Evolutionary conservation across 2,113 vertebrate genomes (phyloP), one percentile per base, ranked within the genome.

Genomic region (Passer domesticus): DNA sequence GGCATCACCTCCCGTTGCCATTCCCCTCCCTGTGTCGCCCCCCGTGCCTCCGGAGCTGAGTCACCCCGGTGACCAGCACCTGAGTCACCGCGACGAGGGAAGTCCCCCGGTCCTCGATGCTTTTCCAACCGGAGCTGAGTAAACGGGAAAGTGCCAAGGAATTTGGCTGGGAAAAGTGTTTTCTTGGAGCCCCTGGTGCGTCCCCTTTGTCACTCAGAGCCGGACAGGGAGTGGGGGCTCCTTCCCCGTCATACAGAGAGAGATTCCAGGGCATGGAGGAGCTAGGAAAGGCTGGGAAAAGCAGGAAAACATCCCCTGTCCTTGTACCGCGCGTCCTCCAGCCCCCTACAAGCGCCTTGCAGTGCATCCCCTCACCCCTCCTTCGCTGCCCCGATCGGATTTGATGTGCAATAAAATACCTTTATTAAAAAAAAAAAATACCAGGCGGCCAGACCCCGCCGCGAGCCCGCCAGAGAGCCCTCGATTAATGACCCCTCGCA

Each of bases 61-160:
- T 97, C 97, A 97, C 64, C 15, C 39, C 56, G 25, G 37, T 96
- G 96, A 97, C 59, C 96, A 22, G 4, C 85, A 93, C 88, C 90
- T 97, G 96, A 97, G 91, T 97, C 96, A 97, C 66, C 31, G 21
- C 46, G 2, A 46, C 15, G 9, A 85, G 87, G 93, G 95, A 97
- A 97, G 91, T 92, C 83, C 95, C 92, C 87, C 9, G 0, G 6
- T 7, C 28, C 89, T 56, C 3, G 9, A 35, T 39, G 75, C 87
- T 93, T 93, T 94, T 93, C 91, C 95, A 88, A 74, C 86, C 53
- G 72, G 94, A 97, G 86, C 96, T 97, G 96, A 97, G 94, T 93
- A 95, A 97, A 97, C 70, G 52, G 67, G 77, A 94, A 93, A 96
- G 74, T 63, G 80, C 43, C 70, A n/a, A 79, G 68, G 91, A 93